Evolutionary conservation across 2,888 invertebrate genomes (phyloP), one percentile per base, ranked within the genome.

Genomic region (Icerya purchasi): DNA sequence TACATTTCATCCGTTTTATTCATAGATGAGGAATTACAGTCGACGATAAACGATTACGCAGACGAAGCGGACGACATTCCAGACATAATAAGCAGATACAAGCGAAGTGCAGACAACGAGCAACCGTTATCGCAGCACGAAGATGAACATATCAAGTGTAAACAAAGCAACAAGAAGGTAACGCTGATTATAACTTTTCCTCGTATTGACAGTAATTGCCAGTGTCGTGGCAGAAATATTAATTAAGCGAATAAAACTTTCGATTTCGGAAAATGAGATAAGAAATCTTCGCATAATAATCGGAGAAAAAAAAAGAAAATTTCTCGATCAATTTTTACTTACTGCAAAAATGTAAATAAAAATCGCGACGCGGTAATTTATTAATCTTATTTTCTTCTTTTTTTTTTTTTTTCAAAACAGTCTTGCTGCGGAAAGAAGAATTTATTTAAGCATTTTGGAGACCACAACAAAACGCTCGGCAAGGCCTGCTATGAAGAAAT

Each of bases 381-480:
- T n/a, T n/a, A n/a, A n/a, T n/a, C n/a, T n/a, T n/a, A n/a, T n/a
- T n/a, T n/a, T n/a, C n/a, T n/a, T n/a, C n/a, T n/a, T n/a, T n/a
- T n/a, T n/a, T n/a, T n/a, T n/a, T n/a, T n/a, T n/a, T n/a, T n/a
- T n/a, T n/a, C n/a, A n/a, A n/a, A n/a, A n/a, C n/a, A n/a, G 65
- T 62, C 64, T 3, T 65, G 65, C 53, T 65, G 65, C 54, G 65
- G 65, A 21, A 61, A 62, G n/a, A 59, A 57, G 19, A 63, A 62
- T 52, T 55, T 63, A 53, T 53, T 65, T 51, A 65, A 65, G 23
- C 57, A 62, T 53, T 65, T 63, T 14, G 64, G 61, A 2, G 64
- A 65, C 22, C 61, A 61, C 50, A 61, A 61, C 53, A 64, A 64
- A 58, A 58, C 50, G 20, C 50, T 58, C 5, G 56, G 62, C 2